These are phyloP conservation scores for Ellobius talpinus DNA, from an alignment of 2,113 vertebrate genomes.

Conservation along the genomic window DNA sequence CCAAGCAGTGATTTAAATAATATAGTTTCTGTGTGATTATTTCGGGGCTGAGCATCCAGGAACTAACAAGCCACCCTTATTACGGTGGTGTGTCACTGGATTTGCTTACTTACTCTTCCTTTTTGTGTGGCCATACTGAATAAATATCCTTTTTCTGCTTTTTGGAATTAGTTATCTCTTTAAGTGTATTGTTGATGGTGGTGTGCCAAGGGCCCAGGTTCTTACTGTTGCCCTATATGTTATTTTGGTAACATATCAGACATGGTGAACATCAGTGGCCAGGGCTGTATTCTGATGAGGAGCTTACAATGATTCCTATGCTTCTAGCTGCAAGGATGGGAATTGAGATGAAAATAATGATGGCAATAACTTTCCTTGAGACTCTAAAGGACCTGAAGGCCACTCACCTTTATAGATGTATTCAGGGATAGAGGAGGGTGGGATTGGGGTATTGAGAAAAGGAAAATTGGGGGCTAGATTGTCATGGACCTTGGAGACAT, in stretches of 20 bases:
- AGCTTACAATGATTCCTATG: not conserved
- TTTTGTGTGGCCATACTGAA: not conserved
- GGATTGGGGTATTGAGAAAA: accelerated
- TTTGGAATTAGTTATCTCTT: not conserved
- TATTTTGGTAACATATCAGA: not conserved
- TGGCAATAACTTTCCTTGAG: not conserved
- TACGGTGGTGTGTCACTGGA: not conserved
- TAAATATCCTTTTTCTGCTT: not conserved
- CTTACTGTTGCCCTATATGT: no score
- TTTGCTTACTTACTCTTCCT: not conserved
- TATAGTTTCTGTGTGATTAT: no score
- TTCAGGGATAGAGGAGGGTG: not conserved
- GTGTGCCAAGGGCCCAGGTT: not conserved
- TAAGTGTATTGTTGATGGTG: not conserved
- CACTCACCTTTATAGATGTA: not conserved
- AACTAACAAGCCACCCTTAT: no score
- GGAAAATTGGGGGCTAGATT: no score
- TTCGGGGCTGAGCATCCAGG: no score
- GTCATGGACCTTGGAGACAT: not conserved
- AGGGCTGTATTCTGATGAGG: not conserved
- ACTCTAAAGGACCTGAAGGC: not conserved
- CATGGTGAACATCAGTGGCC: not conserved
- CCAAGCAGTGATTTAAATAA: no score
- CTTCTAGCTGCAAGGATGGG: not conserved
- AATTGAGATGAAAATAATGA: not conserved